These are phyloP conservation scores for Corella eumyota DNA, from an alignment of 23 tunicate species.

Conservation along the genomic window DNA sequence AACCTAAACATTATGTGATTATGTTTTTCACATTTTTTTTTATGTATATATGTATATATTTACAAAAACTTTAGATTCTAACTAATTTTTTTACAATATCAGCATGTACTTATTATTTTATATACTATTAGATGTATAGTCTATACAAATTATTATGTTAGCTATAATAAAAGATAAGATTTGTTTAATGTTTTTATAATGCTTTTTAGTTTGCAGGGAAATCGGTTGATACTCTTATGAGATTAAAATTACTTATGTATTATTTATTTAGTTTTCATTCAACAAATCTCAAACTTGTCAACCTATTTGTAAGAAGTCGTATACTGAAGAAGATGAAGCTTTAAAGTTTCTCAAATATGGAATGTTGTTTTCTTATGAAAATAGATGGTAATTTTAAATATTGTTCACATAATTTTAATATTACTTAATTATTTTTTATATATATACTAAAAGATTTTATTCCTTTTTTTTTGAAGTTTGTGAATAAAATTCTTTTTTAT, in stretches of 20 bases:
- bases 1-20: too few relatives aligned
- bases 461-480: neutral
- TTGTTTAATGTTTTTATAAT: too few relatives aligned
- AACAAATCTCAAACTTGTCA: constrained; percentile 33
- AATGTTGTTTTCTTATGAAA: constrained; percentile 89
- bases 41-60: too few relatives aligned
- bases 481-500: neutral
- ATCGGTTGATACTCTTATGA: too few relatives aligned
- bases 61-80: neutral
- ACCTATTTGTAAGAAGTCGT: constrained; percentile 44
- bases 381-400: constrained; percentile 62
- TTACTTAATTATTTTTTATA: neutral
- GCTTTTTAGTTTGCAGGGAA: too few relatives aligned
- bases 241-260: too few relatives aligned
- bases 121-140: too few relatives aligned
- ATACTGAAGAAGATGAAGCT: constrained; percentile 27
- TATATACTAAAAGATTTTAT: neutral
- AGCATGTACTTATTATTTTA: too few relatives aligned
- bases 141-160: too few relatives aligned
- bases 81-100: too few relatives aligned
- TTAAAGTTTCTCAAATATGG: constrained; percentile 86
- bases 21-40: too few relatives aligned
- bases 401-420: neutral
- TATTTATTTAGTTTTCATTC: constrained; percentile 47
- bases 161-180: too few relatives aligned